phyloP scores from a whole-genome alignment of 2,888 invertebrate species.

The Meandrusa payeni region DNA sequence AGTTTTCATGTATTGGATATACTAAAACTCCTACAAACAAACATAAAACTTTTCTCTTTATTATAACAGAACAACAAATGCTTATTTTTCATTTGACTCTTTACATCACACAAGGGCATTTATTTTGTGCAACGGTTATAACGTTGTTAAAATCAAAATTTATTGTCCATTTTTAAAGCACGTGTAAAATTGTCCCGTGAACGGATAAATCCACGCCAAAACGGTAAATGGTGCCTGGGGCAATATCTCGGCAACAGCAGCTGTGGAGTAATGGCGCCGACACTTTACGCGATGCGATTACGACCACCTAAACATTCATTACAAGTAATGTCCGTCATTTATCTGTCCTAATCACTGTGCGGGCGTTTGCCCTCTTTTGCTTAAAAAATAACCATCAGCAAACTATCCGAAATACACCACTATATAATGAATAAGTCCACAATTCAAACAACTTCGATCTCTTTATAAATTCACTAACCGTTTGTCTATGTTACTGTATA shows the following conservation, averaged over 20 bases:
- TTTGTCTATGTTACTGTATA: constrained; percentile 23
- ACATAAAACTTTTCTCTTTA: too few relatives aligned
- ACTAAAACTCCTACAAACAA: too few relatives aligned
- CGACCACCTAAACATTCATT: constrained; percentile 81
- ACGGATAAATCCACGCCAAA: constrained; percentile 63
- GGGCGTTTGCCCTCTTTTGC: constrained; percentile 41
- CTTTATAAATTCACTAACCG: too few relatives aligned
- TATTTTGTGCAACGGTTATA: constrained; percentile 8
- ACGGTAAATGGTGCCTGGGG: constrained; percentile 67
- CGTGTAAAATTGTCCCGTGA: constrained; percentile 49
- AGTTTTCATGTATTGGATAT: too few relatives aligned
- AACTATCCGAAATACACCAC: constrained; percentile 14
- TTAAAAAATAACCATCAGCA: constrained; percentile 17
- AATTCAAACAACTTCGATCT: too few relatives aligned
- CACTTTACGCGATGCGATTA: constrained; percentile 79
- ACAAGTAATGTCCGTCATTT: constrained; percentile 80
- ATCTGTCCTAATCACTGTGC: constrained; percentile 77
- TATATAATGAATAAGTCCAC: too few relatives aligned
- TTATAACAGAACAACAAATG: too few relatives aligned
- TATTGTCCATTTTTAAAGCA: constrained; percentile 25
- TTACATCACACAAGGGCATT: too few relatives aligned
- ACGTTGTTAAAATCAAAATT: constrained; percentile 21
- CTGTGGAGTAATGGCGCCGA: constrained; percentile 77
- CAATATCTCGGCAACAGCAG: constrained; percentile 77
- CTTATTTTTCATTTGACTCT: too few relatives aligned